Conservation (phyloP, 2,113 vertebrate genomes). For the Sapayoa aenigma region DNA sequence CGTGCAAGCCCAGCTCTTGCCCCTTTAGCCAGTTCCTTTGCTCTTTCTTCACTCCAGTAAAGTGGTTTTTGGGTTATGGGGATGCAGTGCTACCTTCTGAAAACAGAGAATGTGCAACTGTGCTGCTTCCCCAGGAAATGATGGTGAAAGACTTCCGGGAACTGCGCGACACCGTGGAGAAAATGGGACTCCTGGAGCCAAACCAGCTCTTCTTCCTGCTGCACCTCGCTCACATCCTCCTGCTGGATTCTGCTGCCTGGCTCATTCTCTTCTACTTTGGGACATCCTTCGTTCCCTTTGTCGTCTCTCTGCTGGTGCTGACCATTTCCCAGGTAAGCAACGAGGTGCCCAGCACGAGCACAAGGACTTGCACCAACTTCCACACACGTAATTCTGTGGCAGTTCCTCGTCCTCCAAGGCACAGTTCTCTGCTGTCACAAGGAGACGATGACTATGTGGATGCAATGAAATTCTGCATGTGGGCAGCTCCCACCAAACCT, state of each 20-base stretch:
- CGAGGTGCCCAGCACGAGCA: rapidly evolving
- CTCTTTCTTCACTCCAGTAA: background rate
- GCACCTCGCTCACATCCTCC: conserved; percentile 74
- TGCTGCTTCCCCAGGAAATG: conserved; percentile 55
- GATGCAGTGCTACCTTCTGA: background rate
- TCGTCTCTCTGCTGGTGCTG: conserved; percentile 66
- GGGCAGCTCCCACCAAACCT: background rate
- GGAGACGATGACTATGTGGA: background rate
- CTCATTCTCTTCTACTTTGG: conserved; percentile 74
- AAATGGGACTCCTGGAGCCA: conserved; percentile 73
- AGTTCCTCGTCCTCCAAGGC: background rate
- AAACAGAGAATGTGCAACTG: background rate
- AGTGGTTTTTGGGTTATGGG: background rate
- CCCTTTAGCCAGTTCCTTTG: background rate
- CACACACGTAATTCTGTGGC: background rate
- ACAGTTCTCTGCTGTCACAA: background rate
- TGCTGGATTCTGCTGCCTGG: conserved; percentile 74
- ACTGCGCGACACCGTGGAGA: conserved; percentile 63
- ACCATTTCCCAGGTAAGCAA: conserved; percentile 71
- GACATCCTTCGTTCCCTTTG: conserved; percentile 66
- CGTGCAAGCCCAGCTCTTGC: background rate
- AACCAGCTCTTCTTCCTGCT: conserved; percentile 73
- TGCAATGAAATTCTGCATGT: background rate
- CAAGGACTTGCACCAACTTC: background rate
- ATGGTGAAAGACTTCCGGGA: conserved; percentile 73